These are phyloP conservation scores for Pangasius krempfi DNA, from an alignment of 2,797 vertebrate genomes.

Conservation along the genomic window DNA sequence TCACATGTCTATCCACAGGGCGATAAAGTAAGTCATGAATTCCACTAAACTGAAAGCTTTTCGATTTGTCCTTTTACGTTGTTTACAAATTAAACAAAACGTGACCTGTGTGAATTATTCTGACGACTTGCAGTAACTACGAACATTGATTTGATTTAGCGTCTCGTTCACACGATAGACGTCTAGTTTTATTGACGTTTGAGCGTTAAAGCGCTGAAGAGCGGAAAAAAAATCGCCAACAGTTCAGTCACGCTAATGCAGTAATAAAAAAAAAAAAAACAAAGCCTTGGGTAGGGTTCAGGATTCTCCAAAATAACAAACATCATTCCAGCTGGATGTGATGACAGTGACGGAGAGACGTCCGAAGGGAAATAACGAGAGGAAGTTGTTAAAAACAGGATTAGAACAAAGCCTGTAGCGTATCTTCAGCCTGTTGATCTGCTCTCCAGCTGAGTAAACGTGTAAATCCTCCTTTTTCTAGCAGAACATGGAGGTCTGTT, in stretches of 20 bases:
- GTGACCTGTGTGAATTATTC: no score
- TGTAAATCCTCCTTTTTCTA: constrained; percentile 3
- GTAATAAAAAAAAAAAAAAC: background rate
- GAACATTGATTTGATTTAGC: background rate
- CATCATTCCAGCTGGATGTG: background rate
- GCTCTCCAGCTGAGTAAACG: constrained; percentile 7
- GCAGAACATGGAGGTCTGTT: constrained; percentile 18
- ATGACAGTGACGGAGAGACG: background rate
- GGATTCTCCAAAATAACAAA: background rate
- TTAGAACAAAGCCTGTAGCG: background rate
- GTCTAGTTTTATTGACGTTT: background rate
- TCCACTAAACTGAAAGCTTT: background rate
- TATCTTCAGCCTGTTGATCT: background rate
- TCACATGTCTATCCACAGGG: no score
- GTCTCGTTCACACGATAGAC: background rate
- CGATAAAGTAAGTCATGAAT: background rate
- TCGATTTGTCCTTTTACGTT: background rate
- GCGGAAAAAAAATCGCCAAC: background rate
- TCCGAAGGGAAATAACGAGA: background rate
- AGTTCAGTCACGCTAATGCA: background rate
- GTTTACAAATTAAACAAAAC: no score
- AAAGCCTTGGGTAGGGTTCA: background rate
- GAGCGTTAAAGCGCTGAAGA: background rate
- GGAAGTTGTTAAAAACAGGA: constrained; percentile 1
- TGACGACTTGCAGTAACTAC: no score